Conservation (phyloP, 2,888 invertebrate species). For the Crossocerus cetratus region DNA sequence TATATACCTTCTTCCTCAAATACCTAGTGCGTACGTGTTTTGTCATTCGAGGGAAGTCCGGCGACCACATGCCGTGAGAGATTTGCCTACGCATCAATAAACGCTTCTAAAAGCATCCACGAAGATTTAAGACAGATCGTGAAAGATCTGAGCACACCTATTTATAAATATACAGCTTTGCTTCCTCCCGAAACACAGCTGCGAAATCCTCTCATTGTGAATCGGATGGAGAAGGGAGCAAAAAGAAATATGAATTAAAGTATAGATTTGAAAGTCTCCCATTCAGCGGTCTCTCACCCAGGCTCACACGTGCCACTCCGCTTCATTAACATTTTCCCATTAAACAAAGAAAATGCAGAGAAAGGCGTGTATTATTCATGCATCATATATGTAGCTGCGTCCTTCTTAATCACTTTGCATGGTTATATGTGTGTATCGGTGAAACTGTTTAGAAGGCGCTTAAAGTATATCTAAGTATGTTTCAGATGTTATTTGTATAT, state of each 20-base stretch:
- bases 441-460: conserved; percentile 44
- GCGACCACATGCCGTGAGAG: background rate
- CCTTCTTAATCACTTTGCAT: background rate
- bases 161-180: no score
- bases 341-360: no score
- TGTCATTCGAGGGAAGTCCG: conserved; percentile 1
- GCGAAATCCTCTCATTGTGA: background rate
- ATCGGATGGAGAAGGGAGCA: no score
- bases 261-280: no score
- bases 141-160: no score
- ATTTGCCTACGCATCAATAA: background rate
- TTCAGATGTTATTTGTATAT: conserved; percentile 28
- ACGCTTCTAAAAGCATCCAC: background rate
- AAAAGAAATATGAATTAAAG: no score
- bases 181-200: no score
- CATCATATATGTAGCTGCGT: background rate
- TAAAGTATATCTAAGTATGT: conserved; percentile 24
- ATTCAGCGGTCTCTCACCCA: no score
- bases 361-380: no score
- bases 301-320: no score
- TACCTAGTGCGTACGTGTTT: background rate
- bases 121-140: background rate
- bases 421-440: conserved; percentile 14
- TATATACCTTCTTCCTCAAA: background rate
- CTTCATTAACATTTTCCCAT: no score